Conservation (phyloP, 2,888 invertebrate species). For the Drosophila fungiperda region DNA sequence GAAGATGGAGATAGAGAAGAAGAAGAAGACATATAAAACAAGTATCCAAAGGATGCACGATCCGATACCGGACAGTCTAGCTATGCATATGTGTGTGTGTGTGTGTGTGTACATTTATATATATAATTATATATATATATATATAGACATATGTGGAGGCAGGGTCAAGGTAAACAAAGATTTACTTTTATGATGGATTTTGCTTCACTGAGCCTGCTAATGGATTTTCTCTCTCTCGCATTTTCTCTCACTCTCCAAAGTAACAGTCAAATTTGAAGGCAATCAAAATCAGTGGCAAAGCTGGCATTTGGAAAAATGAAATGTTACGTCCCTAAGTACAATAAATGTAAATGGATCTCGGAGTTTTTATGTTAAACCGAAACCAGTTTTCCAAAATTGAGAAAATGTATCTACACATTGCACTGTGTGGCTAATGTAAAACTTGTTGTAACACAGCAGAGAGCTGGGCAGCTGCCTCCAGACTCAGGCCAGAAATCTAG, state of each 20-base stretch:
- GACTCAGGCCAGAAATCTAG: conserved; percentile 8
- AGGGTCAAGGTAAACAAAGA: conserved; percentile 74
- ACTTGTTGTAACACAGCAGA: conserved; percentile 55
- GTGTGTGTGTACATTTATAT: background rate
- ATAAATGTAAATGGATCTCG: conserved; percentile 70
- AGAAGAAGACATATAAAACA: conserved; percentile 73
- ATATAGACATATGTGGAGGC: conserved; percentile 43
- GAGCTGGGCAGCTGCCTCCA: conserved; percentile 27
- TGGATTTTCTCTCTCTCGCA: conserved; percentile 52
- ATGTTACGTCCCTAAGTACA: conserved; percentile 48
- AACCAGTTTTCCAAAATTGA: conserved; percentile 65
- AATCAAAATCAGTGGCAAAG: conserved; percentile 57
- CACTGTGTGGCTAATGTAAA: conserved; percentile 65
- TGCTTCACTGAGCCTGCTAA: conserved; percentile 69
- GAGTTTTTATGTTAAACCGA: conserved; percentile 58
- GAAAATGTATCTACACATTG: conserved; percentile 38
- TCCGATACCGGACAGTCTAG: conserved; percentile 32
- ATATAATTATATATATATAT: background rate
- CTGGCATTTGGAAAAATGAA: conserved; percentile 50
- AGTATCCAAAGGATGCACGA: conserved; percentile 75
- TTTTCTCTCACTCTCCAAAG: conserved; percentile 19
- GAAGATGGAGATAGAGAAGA: background rate
- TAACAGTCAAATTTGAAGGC: conserved; percentile 47
- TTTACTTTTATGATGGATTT: conserved; percentile 72
- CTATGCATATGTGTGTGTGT: conserved; percentile 3